Evolutionary conservation across 1,140 invertebrate genomes (phyloP).

Genomic region (Brachystomella parvula): DNA sequence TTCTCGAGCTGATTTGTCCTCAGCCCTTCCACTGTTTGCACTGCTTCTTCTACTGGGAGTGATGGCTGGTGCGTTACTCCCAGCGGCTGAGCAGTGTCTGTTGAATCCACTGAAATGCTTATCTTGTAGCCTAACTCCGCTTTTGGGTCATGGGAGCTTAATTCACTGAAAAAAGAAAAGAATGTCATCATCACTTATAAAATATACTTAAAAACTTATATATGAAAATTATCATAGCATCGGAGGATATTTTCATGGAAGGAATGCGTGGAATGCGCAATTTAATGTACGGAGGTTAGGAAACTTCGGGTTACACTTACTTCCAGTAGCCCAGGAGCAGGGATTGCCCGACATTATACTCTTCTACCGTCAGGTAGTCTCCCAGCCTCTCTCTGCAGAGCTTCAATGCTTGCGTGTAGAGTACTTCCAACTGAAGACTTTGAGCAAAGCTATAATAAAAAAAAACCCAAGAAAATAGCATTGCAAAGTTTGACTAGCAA

Average conservation of each 20-base stretch:
- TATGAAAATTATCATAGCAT: too few relatives aligned
- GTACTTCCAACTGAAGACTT: slow-evolving; percentile 84
- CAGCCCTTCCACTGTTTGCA: slow-evolving; percentile 27
- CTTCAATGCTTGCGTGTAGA: slow-evolving; percentile 87
- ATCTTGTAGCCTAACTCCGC: slow-evolving; percentile 79
- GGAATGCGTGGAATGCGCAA: too few relatives aligned
- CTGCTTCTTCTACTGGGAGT: slow-evolving; percentile 57
- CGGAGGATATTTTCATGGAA: too few relatives aligned
- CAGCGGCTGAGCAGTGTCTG: slow-evolving; percentile 69
- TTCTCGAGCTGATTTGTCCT: slow-evolving; percentile 33
- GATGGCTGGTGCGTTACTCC: slow-evolving; percentile 80
- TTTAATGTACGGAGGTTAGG: too few relatives aligned
- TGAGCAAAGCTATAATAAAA: slow-evolving; percentile 71
- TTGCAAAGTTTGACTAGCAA: neutral
- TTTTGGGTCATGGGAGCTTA: slow-evolving; percentile 53
- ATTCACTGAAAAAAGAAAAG: slow-evolving; percentile 27
- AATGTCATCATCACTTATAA: too few relatives aligned
- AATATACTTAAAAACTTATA: too few relatives aligned
- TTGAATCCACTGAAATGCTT: slow-evolving; percentile 77
- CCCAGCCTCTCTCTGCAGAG: slow-evolving; percentile 79
- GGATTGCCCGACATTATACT: slow-evolving; percentile 79
- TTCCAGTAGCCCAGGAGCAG: slow-evolving; percentile 91
- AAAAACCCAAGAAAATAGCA: neutral
- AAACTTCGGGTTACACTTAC: slow-evolving; percentile 44
- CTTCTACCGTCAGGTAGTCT: slow-evolving; percentile 83